These are phyloP conservation scores for Megaustenia siamemsis DNA, from an alignment of 2,888 invertebrate species.

Conservation along the genomic window DNA sequence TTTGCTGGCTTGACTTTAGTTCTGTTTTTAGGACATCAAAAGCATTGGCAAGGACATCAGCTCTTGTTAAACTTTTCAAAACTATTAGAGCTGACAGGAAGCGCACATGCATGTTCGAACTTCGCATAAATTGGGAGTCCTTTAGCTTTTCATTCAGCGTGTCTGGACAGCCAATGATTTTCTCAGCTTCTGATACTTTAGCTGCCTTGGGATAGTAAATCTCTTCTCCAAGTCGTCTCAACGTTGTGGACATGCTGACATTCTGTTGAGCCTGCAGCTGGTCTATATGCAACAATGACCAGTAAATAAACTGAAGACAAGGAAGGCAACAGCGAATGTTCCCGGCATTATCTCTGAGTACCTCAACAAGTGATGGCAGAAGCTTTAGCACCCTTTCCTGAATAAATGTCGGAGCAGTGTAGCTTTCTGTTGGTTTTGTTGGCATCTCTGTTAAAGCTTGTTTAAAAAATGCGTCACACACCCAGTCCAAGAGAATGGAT, in stretches of 20 bases:
- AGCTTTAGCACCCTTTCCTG: slow-evolving; percentile 77
- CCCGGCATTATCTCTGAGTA: slow-evolving; percentile 71
- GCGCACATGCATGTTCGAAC: slow-evolving; percentile 73
- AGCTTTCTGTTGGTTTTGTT: slow-evolving; percentile 70
- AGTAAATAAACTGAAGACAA: slow-evolving; percentile 78
- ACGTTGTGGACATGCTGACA: slow-evolving; percentile 73
- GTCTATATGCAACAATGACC: slow-evolving; percentile 77
- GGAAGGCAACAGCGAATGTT: slow-evolving; percentile 72
- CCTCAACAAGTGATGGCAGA: slow-evolving; percentile 75
- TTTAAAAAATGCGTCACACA: slow-evolving; percentile 75
- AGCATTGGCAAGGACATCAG: slow-evolving; percentile 77
- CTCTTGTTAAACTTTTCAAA: slow-evolving; percentile 76
- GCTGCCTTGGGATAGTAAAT: slow-evolving; percentile 66
- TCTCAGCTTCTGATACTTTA: slow-evolving; percentile 51
- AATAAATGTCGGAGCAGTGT: slow-evolving; percentile 67
- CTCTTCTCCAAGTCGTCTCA: slow-evolving; percentile 78
- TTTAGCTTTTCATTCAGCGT: slow-evolving; percentile 46
- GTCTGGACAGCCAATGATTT: slow-evolving; percentile 37
- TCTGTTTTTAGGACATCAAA: slow-evolving; percentile 77
- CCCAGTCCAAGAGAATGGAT: slow-evolving; percentile 75
- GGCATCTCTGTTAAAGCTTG: slow-evolving; percentile 73
- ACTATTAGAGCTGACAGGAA: slow-evolving; percentile 76
- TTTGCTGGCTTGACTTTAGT: slow-evolving; percentile 75
- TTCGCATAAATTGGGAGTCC: slow-evolving; percentile 74
- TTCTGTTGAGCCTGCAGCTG: slow-evolving; percentile 74